Base-by-base conservation (phyloP, 2,888 invertebrate genomes). In the Schizaphis graminum region DNA sequence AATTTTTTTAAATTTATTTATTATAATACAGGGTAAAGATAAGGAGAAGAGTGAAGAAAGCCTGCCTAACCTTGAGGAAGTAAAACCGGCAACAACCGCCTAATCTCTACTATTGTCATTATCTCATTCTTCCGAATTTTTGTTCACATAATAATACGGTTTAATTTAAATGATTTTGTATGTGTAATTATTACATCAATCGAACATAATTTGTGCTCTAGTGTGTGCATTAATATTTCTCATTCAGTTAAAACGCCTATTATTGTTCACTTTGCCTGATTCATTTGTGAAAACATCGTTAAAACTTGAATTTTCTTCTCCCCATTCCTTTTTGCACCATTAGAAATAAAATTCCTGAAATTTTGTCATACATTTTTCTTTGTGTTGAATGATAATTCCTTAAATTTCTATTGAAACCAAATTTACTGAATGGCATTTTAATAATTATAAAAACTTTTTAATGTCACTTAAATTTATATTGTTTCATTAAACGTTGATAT, bases 51-150 rank as follows among this genome's bases (percentile, higher is more conserved):
- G 13, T 5, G 94, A 87, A n/a, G 93, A 84, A n/a, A 67, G 49
- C 26, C 4, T 94, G 85, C 61, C 94, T 41, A 49, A 28, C 44
- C 28, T 94, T 67, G 86, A 91, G n/a, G 90, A 91, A 67, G 91
- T 94, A 49, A 94, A 91, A 67, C 86, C 94, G 7, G 67, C 57
- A 41, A 67, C 49, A 86, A 91, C 67, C 21, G 91, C 67, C 53
- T 94, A 94, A 94, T 67, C 53, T 57, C 28, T 87, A 53, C 89
- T 91, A 94, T 91, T 84, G 86, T 94, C 90, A 94, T 91, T 94
- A 94, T 91, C 94, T 94, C 94, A 94, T 94, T 86, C 94, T 94
- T 94, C 94, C 94, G 94, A 94, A 94, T 94, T 94, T 93, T 94
- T 91, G 94, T 94, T 94, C 94, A 94, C 86, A 53, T 94, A 94